Percentiles rank a stretch among this genome's conserved stretches.
Conservation (phyloP, 92 coral and sea anemone species). For the Bergia sp. region DNA sequence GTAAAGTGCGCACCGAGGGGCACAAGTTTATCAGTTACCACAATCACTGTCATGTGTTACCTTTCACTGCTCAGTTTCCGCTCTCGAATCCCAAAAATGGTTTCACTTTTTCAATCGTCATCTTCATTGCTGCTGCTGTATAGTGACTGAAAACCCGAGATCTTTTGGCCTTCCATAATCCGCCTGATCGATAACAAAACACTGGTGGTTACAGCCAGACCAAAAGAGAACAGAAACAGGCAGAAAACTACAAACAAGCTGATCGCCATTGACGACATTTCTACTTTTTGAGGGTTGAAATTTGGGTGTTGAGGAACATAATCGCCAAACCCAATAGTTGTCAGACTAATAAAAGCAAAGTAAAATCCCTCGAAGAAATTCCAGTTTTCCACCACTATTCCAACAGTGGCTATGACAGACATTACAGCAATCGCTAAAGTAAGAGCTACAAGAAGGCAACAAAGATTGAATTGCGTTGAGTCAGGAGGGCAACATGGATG, state of each 20-base stretch:
- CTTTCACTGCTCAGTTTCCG: too few relatives aligned
- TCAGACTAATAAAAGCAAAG: slow-evolving; percentile 92
- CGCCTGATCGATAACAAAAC: slow-evolving; percentile 78
- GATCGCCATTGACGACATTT: slow-evolving; percentile 69
- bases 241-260: slow-evolving; percentile 81
- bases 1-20: too few relatives aligned
- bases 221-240: slow-evolving; percentile 82
- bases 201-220: slow-evolving; percentile 84
- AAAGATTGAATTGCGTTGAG: slow-evolving; percentile 58
- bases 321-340: slow-evolving; percentile 98
- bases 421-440: slow-evolving; percentile 63
- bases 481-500: slow-evolving; percentile 56
- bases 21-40: too few relatives aligned
- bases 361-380: slow-evolving; percentile 96
- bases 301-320: slow-evolving; percentile 95
- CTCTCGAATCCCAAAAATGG: neutral
- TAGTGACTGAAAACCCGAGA: slow-evolving; percentile 76
- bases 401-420: slow-evolving; percentile 73
- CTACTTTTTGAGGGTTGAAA: slow-evolving; percentile 53
- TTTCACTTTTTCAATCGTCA: slow-evolving; percentile 38
- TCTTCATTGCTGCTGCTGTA: slow-evolving; percentile 68
- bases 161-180: slow-evolving; percentile 81
- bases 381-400: slow-evolving; percentile 87
- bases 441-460: slow-evolving; percentile 65
- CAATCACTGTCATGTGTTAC: too few relatives aligned